Conservation (phyloP, 2,888 invertebrate species). For the Eurois occulta region DNA sequence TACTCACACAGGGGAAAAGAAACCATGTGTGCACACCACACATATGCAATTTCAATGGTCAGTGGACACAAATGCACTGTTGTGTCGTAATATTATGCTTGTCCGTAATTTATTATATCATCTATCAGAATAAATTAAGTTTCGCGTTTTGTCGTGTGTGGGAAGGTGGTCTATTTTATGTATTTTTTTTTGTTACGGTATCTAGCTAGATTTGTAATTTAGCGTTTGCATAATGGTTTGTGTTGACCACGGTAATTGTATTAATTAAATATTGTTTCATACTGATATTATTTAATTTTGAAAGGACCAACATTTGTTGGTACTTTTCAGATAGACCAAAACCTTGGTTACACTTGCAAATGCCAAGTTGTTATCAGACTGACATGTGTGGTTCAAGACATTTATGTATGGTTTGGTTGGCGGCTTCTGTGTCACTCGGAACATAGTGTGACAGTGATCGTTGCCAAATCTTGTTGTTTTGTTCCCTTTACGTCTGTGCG, state of each 20-base stretch:
- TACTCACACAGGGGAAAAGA: conserved; percentile 57
- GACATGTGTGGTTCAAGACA: background rate
- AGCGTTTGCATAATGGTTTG: conserved; percentile 29
- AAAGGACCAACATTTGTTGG: background rate
- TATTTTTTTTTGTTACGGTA: conserved; percentile 24
- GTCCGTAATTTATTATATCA: conserved; percentile 61
- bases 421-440: background rate
- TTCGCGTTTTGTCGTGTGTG: conserved; percentile 61
- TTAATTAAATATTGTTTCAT: background rate
- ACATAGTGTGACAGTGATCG: background rate
- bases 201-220: conserved; percentile 35
- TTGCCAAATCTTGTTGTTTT: background rate
- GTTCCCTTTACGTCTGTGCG: background rate
- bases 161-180: conserved; percentile 52
- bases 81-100: conserved; percentile 61
- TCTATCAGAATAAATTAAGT: conserved; percentile 62
- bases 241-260: conserved; percentile 5
- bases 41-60: conserved; percentile 59
- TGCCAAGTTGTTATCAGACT: background rate
- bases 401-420: background rate
- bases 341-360: background rate
- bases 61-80: conserved; percentile 64
- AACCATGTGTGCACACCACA: conserved; percentile 43
- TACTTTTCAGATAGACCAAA: background rate
- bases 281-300: background rate